phyloP scores from a whole-genome alignment of 2,113 vertebrate species.

The Gymnogyps californianus region DNA sequence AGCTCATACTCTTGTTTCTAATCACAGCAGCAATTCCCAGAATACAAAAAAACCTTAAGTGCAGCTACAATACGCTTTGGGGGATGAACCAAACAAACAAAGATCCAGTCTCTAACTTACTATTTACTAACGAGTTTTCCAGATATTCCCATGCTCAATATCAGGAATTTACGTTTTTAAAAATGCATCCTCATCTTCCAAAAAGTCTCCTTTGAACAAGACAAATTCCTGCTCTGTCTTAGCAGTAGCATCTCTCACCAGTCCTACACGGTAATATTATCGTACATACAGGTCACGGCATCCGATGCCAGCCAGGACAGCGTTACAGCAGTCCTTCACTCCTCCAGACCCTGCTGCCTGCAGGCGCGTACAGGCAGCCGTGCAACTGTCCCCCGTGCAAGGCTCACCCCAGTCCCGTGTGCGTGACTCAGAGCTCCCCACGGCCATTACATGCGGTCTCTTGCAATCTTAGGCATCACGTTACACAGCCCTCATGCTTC shows the following conservation, averaged over 20 bases:
- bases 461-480: neutral
- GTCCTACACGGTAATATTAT: rapidly evolving
- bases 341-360: neutral
- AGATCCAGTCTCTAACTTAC: neutral
- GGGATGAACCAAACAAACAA: conserved; percentile 30
- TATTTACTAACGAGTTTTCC: neutral
- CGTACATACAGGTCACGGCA: rapidly evolving
- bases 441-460: rapidly evolving
- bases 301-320: no score
- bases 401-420: neutral
- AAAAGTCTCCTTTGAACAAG: neutral
- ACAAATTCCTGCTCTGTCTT: neutral
- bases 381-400: rapidly evolving
- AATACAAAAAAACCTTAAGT: conserved; percentile 23
- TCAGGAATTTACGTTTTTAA: neutral
- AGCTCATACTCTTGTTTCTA: conserved; percentile 3
- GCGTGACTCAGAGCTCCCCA: neutral
- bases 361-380: rapidly evolving
- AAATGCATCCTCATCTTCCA: neutral
- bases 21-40: conserved; percentile 58
- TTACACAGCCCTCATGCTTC: neutral
- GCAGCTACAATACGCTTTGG: conserved; percentile 32
- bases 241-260: neutral
- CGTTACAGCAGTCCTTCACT: neutral
- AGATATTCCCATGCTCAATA: neutral